Conservation (phyloP, 2,888 invertebrate genomes). For the Gnatocerus cornutus region DNA sequence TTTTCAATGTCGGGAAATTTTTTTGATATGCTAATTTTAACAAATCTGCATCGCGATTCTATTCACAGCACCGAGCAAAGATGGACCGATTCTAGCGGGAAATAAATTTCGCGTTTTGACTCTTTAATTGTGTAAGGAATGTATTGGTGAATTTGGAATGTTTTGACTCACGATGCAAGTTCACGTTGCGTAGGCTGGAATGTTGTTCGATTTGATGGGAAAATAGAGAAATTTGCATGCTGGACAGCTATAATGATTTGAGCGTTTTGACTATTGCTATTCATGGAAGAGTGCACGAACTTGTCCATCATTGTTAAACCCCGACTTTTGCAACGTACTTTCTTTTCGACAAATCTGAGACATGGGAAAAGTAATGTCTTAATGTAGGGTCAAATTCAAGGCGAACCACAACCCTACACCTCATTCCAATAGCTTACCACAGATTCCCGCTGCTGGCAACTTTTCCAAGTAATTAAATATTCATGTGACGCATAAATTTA, state of each 20-base stretch:
- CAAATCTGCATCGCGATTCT: too few relatives aligned
- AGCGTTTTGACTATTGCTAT: constrained; percentile 14
- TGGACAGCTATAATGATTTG: constrained; percentile 32
- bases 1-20: too few relatives aligned
- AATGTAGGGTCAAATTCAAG: not conserved
- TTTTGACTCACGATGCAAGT: constrained; percentile 8
- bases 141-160: constrained; percentile 20
- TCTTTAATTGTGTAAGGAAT: constrained; percentile 25
- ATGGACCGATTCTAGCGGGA: too few relatives aligned
- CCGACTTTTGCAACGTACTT: constrained; percentile 2
- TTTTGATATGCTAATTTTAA: too few relatives aligned
- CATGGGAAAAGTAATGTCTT: not conserved
- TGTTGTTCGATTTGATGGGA: constrained; percentile 50
- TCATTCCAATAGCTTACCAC: not conserved
- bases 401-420: constrained; percentile 9
- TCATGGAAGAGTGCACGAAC: constrained; percentile 5
- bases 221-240: constrained; percentile 39
- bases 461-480: constrained; percentile 23
- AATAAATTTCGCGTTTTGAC: constrained; percentile 46
- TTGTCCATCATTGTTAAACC: not conserved
- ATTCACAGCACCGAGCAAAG: too few relatives aligned
- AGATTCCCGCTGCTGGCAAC: not conserved
- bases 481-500: constrained; percentile 11
- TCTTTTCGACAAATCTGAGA: not conserved
- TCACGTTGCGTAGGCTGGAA: constrained; percentile 44